Evolutionary conservation across 2,888 invertebrate species (phyloP).

Genomic region (Drosophila nr. perissopoda): DNA sequence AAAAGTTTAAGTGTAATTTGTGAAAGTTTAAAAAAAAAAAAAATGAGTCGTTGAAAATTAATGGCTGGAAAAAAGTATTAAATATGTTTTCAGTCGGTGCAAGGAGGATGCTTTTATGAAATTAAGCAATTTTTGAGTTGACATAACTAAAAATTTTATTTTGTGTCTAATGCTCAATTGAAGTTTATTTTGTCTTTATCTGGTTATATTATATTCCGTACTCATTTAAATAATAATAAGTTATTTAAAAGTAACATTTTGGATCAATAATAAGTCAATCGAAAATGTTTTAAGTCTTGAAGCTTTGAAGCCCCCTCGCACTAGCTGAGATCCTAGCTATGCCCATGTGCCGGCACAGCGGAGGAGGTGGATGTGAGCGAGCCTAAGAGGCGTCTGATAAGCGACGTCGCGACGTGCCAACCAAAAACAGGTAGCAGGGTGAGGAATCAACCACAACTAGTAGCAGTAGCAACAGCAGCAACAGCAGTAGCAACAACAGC

Average conservation of each 20-base stretch:
- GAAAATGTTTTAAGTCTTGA: too few species aligned
- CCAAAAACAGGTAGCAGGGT: slow-evolving; percentile 19
- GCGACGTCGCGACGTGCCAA: slow-evolving; percentile 36
- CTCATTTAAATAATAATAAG: neutral
- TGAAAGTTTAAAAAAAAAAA: neutral
- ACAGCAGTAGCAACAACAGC: neutral
- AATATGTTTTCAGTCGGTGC: neutral
- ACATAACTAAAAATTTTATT: neutral
- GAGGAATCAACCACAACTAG: slow-evolving; percentile 8
- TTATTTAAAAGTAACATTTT: neutral
- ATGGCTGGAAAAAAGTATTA: neutral
- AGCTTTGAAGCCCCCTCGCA: too few species aligned
- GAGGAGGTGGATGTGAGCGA: slow-evolving; percentile 2
- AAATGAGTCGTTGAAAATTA: neutral
- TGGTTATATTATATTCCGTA: fast-evolving
- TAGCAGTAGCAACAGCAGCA: neutral
- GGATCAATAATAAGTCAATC: neutral
- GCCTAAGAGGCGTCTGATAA: slow-evolving; percentile 50
- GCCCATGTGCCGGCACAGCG: slow-evolving; percentile 1
- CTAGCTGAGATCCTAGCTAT: neutral
- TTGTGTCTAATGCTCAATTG: fast-evolving
- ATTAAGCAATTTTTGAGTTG: neutral
- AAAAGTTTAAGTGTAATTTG: neutral
- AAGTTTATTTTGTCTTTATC: neutral
- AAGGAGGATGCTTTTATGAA: neutral